Evolutionary conservation across 1,140 invertebrate species (phyloP), one percentile per base, ranked within the genome.

Genomic region (Thereuonema tuberculata): DNA sequence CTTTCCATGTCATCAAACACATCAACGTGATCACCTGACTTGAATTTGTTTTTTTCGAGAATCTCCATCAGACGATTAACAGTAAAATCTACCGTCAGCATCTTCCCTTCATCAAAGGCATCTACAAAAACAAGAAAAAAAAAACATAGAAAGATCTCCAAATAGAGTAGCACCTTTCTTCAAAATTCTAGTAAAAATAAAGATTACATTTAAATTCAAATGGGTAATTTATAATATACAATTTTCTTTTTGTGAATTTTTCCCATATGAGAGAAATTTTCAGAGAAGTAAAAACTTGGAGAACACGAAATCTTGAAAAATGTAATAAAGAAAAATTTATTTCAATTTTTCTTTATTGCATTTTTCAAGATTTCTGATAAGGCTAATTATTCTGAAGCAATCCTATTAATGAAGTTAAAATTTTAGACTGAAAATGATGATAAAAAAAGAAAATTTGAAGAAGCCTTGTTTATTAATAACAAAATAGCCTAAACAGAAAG

Each of bases 21-120:
- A 76, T 94, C 91, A 25, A 96, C 76, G 70, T 91, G 86, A 68
- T 84, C 84, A 0, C 90, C 93, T 23, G 84, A 85, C 63, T 81
- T 77, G 67, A 85, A 96, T 48, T 82, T 82, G 48, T 84, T 82
- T n/a, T 79, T 71, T 52, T 79, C 76, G 28, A 96, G 71, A 46
- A 93, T 70, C 43, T 76, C 67, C 20, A 93, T 67, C 62, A 93
- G 77, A 66, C 85, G 88, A 46, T 76, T 73, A 17, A 85, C 84
- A 2, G 90, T 93, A 64, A 86, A 78, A 56, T 84, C 79, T 3
- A 85, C 75, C 14, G 82, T 84, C n/a, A 97, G 76, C 59, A 87
- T 72, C 20, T 78, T 78, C n/a, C 81, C 80, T 2, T 75, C 71
- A 12, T 61, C 50, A 48, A 67, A 60, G 43, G 68, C 62, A 52